Conservation (phyloP, 2,113 vertebrate genomes). For the Alectura lathami region DNA sequence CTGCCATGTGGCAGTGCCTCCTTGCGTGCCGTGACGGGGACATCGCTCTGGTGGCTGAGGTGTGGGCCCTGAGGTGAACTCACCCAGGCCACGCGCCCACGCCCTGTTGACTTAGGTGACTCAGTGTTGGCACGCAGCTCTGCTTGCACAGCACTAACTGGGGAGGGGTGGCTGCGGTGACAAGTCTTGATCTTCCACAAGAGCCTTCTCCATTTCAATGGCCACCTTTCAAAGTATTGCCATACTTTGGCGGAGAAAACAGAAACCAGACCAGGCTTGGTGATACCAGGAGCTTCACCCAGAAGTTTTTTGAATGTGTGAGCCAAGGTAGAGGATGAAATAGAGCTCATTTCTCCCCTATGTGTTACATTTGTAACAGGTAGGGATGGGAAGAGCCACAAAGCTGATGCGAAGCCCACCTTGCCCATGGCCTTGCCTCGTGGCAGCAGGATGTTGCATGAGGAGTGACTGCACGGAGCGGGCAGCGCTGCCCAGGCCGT, state of each 20-base stretch:
- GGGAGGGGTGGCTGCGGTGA: fast-evolving
- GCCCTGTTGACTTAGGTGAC: not conserved
- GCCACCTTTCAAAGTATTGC: not conserved
- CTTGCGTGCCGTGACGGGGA: conserved; percentile 25
- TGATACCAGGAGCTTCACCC: not conserved
- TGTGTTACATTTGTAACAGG: not conserved
- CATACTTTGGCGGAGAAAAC: not conserved
- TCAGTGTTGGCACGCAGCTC: not conserved
- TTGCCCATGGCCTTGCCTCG: not conserved
- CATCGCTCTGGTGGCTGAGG: not conserved
- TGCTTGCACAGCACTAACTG: not conserved
- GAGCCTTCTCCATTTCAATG: not conserved
- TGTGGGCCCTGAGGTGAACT: not conserved
- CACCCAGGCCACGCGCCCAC: not conserved
- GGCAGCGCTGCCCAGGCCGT: not conserved
- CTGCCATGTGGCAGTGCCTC: conserved; percentile 8
- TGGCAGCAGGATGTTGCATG: not conserved
- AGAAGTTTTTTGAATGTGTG: not conserved
- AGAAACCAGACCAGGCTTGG: not conserved
- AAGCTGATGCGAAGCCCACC: not conserved
- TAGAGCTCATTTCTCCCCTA: not conserved
- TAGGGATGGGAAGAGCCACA: not conserved
- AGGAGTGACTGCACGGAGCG: not conserved
- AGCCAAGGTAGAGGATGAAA: not conserved
- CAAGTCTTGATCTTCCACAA: not conserved